Base-by-base conservation (phyloP, 1,140 invertebrate species). In the Pseudomyrmex gracilis region DNA sequence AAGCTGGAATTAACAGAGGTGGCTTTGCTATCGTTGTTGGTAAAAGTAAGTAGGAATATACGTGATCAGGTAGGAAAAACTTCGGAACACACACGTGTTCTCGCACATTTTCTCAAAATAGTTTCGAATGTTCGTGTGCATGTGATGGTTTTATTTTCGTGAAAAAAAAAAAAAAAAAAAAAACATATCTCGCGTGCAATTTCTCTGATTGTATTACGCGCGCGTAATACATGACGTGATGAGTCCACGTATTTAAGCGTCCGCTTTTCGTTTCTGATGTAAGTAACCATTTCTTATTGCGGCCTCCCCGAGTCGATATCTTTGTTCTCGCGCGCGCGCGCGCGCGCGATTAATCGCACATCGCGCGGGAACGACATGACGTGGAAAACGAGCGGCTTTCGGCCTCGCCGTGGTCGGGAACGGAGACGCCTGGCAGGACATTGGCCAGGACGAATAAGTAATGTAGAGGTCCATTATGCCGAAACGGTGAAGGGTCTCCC, bases 381-480 rank as follows among this genome's bases (percentile, higher is more conserved):
- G 86, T 88, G 83, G 87, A 89, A 83, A 85, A 85, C 73, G 73
- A 77, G 83, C 55, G 43, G 22, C 66, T 70, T 5, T 60, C 47
- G 73, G 63, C n/a, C 68, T 71, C n/a, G 68, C 68, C 60, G 82
- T 43, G 55, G 87, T 71, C 83, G 55, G 13, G 67, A 67, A 53
- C 68, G 85, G 47, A 64, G 47, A 73, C 77, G 58, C 86, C 34
- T 87, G 68, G 86, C 86, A 86, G 87, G 84, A 87, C 89, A 89
- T 90, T 90, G 90, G 92, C 90, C 87, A 90, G 91, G 89, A 91
- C 90, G 92, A 94, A 94, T 94, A 94, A 94, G 93, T 94, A 94
- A 93, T 94, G 93, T 92, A 92, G 91, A 93, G 92, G 91, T 93
- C 93, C 93, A 94, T 94, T 94, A 94, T 94, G 93, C 91, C 90